Conservation (phyloP, 2,888 invertebrate genomes). For the Clivina fossor region DNA sequence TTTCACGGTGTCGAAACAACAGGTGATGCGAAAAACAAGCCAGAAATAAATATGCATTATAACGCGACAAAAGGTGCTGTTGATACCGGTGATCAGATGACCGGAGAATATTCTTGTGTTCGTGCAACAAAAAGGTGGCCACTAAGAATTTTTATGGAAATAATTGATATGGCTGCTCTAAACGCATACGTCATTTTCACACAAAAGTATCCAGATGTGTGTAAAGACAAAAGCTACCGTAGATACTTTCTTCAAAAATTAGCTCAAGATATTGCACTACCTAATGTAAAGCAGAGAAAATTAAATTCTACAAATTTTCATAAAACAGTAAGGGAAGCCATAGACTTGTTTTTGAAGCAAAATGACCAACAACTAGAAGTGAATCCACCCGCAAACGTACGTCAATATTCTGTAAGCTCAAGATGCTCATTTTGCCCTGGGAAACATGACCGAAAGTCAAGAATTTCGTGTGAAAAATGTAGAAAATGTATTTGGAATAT, state of each 20-base stretch:
- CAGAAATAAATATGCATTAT: conserved; percentile 11
- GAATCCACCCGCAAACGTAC: no score
- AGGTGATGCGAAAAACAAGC: neutral
- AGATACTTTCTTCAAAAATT: conserved; percentile 7
- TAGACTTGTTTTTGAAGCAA: no score
- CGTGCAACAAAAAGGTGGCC: conserved; percentile 26
- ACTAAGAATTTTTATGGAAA: conserved; percentile 16
- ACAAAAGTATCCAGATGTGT: conserved; percentile 22
- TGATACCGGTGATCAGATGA: conserved; percentile 24
- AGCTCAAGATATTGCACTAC: conserved; percentile 3
- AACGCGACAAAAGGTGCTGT: no score
- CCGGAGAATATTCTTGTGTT: conserved; percentile 12
- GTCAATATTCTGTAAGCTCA: neutral
- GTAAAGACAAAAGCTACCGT: conserved; percentile 1
- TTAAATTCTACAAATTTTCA: conserved; percentile 3
- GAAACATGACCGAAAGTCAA: conserved; percentile 7
- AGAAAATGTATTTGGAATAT: conserved; percentile 1
- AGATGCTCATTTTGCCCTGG: conserved; percentile 2
- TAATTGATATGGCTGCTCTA: conserved; percentile 21
- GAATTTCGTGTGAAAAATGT: conserved; percentile 6
- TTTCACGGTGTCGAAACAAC: conserved; percentile 3
- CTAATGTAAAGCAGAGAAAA: conserved; percentile 1
- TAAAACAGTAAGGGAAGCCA: neutral
- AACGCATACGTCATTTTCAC: conserved; percentile 22
- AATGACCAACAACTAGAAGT: no score